Base-by-base conservation (phyloP, 2,888 invertebrate genomes). In the Tetrapedia diversipes region DNA sequence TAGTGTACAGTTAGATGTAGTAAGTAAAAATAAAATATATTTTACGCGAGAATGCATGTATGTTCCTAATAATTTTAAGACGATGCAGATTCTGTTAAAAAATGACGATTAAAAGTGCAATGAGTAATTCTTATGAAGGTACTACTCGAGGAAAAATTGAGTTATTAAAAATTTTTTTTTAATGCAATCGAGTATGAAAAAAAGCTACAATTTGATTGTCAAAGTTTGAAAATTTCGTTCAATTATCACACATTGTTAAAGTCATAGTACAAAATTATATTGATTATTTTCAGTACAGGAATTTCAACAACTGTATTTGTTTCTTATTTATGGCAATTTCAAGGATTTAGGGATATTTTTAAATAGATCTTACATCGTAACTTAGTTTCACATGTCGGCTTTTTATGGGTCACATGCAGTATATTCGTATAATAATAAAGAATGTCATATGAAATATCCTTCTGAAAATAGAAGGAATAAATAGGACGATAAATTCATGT, bases 391-490 rank as follows among this genome's bases (percentile, higher is more conserved):
- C 34, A 60, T 65, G 65, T 65, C 41, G 67, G 68, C 59, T 63
- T 68, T 57, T 32, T 64, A 45, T 29, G 45, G 68, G 37, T 75
- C 77, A 64, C 68, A 68, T 77, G 63, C 53, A 59, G n/a, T 51
- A 63, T 63, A 73, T 60, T 41, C 63, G 19, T 68, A 69, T 63
- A 61, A 45, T 68, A 64, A 64, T 63, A 74, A 61, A 63, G 34
- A 70, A 61, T 61, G 53, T 68, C 65, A 65, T 41, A 72, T 72
- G 47, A 75, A 54, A 72, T 43, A 57, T 72, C 73, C 73, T 75
- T 65, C 61, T 63, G 27, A 77, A 65, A 68, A 70, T 64, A 56
- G 64, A 65, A 76, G 71, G 60, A 75, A 80, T 61, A 60, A 80
- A 76, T 65, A 24, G 65, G 64, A 72, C 68, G 59, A 76, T 65